Conservation (phyloP, 2,113 vertebrate species). For the Brachypodius melanocephalos region DNA sequence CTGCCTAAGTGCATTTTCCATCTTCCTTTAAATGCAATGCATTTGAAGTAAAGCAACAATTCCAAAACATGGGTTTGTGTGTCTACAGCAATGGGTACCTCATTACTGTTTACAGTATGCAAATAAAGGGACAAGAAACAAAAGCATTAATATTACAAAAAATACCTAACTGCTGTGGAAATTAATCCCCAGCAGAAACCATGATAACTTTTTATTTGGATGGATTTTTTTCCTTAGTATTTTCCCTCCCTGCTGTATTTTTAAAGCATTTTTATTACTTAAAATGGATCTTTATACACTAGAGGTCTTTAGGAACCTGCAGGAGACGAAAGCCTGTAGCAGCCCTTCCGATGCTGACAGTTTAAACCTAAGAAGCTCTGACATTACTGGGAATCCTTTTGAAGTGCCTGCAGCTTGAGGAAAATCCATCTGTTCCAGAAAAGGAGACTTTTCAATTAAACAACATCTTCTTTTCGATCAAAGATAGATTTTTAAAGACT, state of each 20-base stretch:
- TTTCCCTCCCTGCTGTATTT: conserved; percentile 23
- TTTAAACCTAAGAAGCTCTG: conserved; percentile 57
- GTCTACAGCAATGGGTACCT: neutral
- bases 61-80: neutral
- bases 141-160: neutral
- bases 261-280: conserved; percentile 41
- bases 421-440: conserved; percentile 54
- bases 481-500: conserved; percentile 64
- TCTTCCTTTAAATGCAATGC: conserved; percentile 32
- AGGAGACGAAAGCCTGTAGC: conserved; percentile 28
- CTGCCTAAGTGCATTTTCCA: conserved; percentile 43
- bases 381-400: conserved; percentile 54
- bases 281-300: conserved; percentile 25
- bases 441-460: conserved; percentile 68
- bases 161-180: neutral
- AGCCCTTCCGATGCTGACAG: conserved; percentile 16
- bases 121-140: conserved; percentile 6
- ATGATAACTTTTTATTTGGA: neutral
- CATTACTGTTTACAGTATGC: neutral
- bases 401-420: conserved; percentile 34
- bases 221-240: neutral
- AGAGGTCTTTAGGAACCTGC: conserved; percentile 26
- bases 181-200: neutral
- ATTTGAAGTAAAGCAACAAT: conserved; percentile 22
- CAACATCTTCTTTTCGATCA: conserved; percentile 62